These are phyloP conservation scores for Trachemys scripta DNA, from an alignment of 2,113 vertebrate genomes.

Conservation along the genomic window DNA sequence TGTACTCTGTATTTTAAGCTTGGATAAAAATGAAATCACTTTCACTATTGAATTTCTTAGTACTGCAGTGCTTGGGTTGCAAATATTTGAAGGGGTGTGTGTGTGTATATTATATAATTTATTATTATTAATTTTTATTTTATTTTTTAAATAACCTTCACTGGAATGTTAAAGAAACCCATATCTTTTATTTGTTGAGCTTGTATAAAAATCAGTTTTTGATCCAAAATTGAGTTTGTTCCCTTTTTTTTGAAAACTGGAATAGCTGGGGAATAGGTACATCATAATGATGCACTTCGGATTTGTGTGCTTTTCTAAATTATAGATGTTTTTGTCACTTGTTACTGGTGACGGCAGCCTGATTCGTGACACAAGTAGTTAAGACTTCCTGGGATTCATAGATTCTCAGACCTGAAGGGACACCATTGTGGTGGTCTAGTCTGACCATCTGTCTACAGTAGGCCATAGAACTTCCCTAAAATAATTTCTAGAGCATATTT, in stretches of 20 bases:
- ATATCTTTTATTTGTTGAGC: too few relatives aligned
- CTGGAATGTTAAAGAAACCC: neutral
- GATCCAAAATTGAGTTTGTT: too few relatives aligned
- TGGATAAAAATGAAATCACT: neutral
- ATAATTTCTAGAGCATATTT: too few relatives aligned
- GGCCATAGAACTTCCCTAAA: too few relatives aligned
- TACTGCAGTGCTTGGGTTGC: neutral
- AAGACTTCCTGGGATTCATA: neutral
- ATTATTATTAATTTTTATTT: too few relatives aligned
- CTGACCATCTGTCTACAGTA: too few relatives aligned
- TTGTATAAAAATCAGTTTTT: too few relatives aligned
- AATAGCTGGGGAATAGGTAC: neutral
- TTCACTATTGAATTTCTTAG: neutral
- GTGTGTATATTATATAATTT: too few relatives aligned
- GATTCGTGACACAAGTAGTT: neutral
- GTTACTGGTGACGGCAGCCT: neutral
- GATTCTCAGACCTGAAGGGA: too few relatives aligned
- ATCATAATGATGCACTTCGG: accelerated
- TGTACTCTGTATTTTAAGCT: neutral
- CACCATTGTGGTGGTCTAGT: too few relatives aligned
- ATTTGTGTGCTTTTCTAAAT: neutral
- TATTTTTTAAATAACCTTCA: neutral
- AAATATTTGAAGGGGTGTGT: neutral
- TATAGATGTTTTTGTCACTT: neutral
- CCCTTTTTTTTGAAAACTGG: neutral